These are phyloP conservation scores for Sphaerodactylus townsendi DNA, from an alignment of 2,113 vertebrate species.

Conservation along the genomic window DNA sequence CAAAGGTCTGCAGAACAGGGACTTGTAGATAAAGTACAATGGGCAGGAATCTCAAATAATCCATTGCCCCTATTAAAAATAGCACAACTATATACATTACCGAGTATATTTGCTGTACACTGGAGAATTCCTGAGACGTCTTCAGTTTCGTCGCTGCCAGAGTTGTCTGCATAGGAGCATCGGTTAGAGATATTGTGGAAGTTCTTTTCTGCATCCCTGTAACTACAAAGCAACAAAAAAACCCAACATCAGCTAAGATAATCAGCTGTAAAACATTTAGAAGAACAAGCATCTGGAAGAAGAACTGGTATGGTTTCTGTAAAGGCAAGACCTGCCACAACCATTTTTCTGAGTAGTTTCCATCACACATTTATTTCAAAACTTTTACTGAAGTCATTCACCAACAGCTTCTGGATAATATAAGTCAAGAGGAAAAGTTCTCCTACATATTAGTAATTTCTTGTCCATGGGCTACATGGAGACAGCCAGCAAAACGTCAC, in stretches of 20 bases:
- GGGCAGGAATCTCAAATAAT: background rate
- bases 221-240: conserved; percentile 72
- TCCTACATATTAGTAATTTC: background rate
- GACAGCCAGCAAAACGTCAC: no score
- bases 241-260: background rate
- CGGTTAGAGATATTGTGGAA: conserved; percentile 85
- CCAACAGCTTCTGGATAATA: background rate
- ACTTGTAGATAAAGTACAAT: background rate
- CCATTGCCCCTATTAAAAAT: background rate
- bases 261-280: no score
- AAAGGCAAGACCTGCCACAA: background rate
- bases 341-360: background rate
- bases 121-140: conserved; percentile 96
- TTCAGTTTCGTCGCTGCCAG: conserved; percentile 84
- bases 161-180: conserved; percentile 86
- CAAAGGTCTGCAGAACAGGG: background rate
- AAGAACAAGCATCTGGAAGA: background rate
- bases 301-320: background rate
- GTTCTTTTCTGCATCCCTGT: conserved; percentile 84
- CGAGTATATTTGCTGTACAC: conserved; percentile 90
- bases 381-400: background rate
- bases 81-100: conserved; percentile 71
- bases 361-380: background rate
- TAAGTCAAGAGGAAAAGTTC: background rate
- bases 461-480: background rate